These are phyloP conservation scores for Trichomalopsis sarcophagae DNA, from an alignment of 1,140 invertebrate species.

Conservation along the genomic window DNA sequence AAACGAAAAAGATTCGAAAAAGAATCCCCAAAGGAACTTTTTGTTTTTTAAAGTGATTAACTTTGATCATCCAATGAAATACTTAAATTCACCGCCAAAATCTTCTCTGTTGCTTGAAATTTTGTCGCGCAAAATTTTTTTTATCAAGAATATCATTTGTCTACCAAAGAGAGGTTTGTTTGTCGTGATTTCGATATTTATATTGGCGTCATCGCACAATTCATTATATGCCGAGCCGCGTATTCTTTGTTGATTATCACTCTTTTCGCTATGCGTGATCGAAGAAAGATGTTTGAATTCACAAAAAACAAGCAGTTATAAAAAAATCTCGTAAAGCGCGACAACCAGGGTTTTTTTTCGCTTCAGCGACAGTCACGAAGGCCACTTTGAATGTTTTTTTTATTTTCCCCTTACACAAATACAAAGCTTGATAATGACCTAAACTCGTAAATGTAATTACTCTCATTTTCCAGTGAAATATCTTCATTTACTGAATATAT, in stretches of 20 bases:
- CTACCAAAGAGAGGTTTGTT: conserved; percentile 51
- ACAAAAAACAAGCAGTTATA: conserved; percentile 30
- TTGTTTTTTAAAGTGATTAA: neutral
- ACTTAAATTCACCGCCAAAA: conserved; percentile 14
- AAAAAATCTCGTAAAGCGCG: conserved; percentile 61
- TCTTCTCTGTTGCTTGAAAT: conserved; percentile 51
- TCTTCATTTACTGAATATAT: conserved; percentile 52
- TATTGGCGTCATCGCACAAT: conserved; percentile 31
- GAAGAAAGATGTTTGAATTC: conserved; percentile 39
- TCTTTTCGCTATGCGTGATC: conserved; percentile 34
- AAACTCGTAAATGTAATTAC: conserved; percentile 53
- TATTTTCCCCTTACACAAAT: conserved; percentile 67
- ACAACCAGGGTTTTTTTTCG: conserved; percentile 50
- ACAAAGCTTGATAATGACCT: conserved; percentile 58
- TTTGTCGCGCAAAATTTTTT: conserved; percentile 72
- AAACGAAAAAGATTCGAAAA: neutral
- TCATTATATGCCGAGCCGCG: conserved; percentile 34
- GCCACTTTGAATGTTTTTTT: conserved; percentile 71
- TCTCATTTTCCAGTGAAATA: conserved; percentile 50
- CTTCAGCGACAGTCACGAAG: conserved; percentile 68
- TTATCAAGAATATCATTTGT: conserved; percentile 75
- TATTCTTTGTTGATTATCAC: conserved; percentile 40
- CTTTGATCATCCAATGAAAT: neutral
- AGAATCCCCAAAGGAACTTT: neutral
- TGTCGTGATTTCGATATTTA: conserved; percentile 28